Conservation (phyloP, 2,888 invertebrate genomes). For the Lasioglossum malachurum region DNA sequence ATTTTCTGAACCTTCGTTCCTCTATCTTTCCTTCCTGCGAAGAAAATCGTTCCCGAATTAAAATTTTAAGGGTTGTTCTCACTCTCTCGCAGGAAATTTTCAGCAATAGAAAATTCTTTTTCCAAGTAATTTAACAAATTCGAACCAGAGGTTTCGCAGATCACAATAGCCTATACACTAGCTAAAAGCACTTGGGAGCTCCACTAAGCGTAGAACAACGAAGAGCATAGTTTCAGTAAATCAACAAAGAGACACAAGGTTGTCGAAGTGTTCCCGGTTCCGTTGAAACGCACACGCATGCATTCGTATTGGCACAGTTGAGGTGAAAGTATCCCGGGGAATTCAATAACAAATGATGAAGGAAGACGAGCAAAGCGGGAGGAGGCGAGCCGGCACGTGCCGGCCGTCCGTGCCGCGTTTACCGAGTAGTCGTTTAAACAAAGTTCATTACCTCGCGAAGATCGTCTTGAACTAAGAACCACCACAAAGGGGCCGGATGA, state of each 20-base stretch:
- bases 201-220: background rate
- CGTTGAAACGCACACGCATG: background rate
- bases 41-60: too few species aligned
- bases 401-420: slow-evolving; percentile 69
- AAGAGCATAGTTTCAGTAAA: background rate
- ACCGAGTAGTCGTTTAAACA: slow-evolving; percentile 71
- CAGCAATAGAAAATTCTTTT: too few species aligned
- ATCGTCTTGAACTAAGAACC: slow-evolving; percentile 39
- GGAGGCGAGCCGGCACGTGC: slow-evolving; percentile 68
- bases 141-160: too few species aligned
- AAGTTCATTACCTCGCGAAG: slow-evolving; percentile 76
- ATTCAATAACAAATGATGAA: slow-evolving; percentile 34
- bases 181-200: background rate
- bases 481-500: slow-evolving; percentile 60
- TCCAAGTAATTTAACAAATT: too few species aligned
- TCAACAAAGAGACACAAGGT: background rate
- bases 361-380: slow-evolving; percentile 22
- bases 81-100: too few species aligned
- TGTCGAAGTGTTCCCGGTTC: background rate
- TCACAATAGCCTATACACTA: too few species aligned
- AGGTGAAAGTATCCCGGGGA: slow-evolving; percentile 50
- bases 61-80: too few species aligned
- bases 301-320: background rate
- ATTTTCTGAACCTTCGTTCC: too few species aligned
- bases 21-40: background rate